A percentile compares a stretch with the other conserved stretches of the same genome.
Conservation (phyloP, 2,113 vertebrate species). For the Antennarius striatus region DNA sequence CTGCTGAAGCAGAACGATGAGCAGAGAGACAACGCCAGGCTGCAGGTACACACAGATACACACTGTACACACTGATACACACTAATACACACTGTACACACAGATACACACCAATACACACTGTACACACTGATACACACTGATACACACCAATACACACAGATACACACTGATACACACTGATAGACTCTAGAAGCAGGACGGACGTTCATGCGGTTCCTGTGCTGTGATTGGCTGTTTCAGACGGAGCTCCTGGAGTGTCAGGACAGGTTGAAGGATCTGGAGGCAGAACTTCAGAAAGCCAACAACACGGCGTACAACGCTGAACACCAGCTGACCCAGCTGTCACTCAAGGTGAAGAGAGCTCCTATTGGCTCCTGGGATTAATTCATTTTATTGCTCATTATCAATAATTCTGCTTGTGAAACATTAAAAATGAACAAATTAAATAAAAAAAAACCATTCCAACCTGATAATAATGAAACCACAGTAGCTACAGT, state of each 20-base stretch:
- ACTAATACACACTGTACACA: not conserved
- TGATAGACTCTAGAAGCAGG: too few species aligned
- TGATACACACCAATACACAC: too few species aligned
- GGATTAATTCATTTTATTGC: too few species aligned
- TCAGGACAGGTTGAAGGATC: constrained; percentile 80
- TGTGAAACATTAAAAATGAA: too few species aligned
- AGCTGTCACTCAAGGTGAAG: constrained; percentile 92
- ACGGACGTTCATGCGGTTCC: not conserved
- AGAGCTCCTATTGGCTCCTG: not conserved
- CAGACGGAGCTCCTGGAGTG: constrained; percentile 91
- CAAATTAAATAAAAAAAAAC: too few species aligned
- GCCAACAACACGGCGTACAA: constrained; percentile 91
- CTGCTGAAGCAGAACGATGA: constrained; percentile 71
- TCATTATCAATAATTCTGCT: too few species aligned
- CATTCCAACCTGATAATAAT: too few species aligned
- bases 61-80: not conserved
- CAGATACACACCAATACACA: not conserved
- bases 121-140: not conserved
- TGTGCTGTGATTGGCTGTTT: constrained; percentile 38
- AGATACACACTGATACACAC: not conserved
- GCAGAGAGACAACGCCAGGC: constrained; percentile 77
- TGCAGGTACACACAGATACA: constrained; percentile 54
- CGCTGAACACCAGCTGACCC: constrained; percentile 88
- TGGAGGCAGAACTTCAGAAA: constrained; percentile 89
- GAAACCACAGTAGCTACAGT: too few species aligned